Evolutionary conservation across 2,113 vertebrate species (phyloP), one percentile per base, ranked within the genome.

Genomic region (Caloenas nicobarica): DNA sequence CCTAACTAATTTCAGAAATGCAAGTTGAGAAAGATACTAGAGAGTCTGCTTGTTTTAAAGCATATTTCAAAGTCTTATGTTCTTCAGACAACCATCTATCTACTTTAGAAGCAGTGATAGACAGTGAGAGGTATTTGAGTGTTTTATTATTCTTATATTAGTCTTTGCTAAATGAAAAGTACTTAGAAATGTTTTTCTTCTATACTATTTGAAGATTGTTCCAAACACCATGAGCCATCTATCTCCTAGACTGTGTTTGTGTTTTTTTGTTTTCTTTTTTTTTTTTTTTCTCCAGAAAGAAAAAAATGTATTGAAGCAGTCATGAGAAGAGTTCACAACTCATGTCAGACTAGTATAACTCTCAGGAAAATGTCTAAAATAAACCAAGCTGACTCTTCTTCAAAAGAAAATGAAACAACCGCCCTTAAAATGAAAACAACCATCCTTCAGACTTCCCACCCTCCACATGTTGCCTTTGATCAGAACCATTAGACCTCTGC

Each of bases 371-470:
- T 3, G 62, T 80, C 91, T 95, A 95, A 96, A 95, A 95, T 95
- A 94, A 95, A 94, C 91, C 29, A 77, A 80, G 44, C 70, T 89
- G 74, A 88, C 42, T 96, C 91, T 85, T 96, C 95, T 85, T 96
- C 86, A 94, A 93, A 94, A 92, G 86, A 72, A 93, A 96, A 91
- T 82, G 74, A 95, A 95, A 89, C 86, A 95, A 72, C 73, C 65
- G 81, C 44, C 34, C 38, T 76, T 48, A 76, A 69, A 94, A 95
- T 89, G 71, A 91, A 94, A 97, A 91, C 87, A 93, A 89, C 70
- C 82, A 74, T 76, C 86, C 51, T 90, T 92, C 34, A 84, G 81
- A 22, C 19, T 92, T 91, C 31, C 58, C 40, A 44, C 26, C 50
- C 93, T 89, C 74, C 54, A 19, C 34, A 76, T 18, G 14, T 53